Percentiles rank a stretch among this genome's conserved stretches.
phyloP scores from a whole-genome alignment of 1,140 invertebrate species.

The Geopemphigus sp. region DNA sequence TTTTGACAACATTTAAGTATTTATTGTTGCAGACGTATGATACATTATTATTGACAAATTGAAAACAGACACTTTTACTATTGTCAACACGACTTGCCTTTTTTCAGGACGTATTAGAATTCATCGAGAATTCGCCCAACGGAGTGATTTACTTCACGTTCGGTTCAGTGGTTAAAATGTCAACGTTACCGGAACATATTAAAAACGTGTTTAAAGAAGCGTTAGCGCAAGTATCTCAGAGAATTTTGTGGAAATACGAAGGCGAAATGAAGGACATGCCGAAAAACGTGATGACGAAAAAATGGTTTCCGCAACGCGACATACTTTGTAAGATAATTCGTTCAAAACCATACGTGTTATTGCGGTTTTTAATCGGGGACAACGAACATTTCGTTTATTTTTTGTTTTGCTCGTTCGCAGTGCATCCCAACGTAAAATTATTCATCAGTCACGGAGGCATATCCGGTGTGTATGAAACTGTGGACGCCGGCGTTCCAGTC shows the following conservation, averaged over 20 bases:
- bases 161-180: slow-evolving; percentile 57
- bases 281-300: slow-evolving; percentile 31
- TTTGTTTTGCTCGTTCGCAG: slow-evolving; percentile 56
- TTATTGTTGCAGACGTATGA: no score
- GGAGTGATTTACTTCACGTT: slow-evolving; percentile 70
- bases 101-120: slow-evolving; percentile 52
- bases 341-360: background rate
- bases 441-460: slow-evolving; percentile 73
- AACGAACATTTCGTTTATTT: background rate
- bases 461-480: slow-evolving; percentile 68
- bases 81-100: no score
- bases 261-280: slow-evolving; percentile 53
- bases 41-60: no score
- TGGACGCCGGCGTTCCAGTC: slow-evolving; percentile 68
- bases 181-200: slow-evolving; percentile 54
- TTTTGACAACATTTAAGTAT: no score
- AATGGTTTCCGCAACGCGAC: slow-evolving; percentile 51
- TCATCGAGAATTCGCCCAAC: slow-evolving; percentile 55
- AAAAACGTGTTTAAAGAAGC: slow-evolving; percentile 54
- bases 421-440: slow-evolving; percentile 65
- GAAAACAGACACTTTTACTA: no score
- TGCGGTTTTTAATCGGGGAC: background rate
- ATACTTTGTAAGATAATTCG: slow-evolving; percentile 47
- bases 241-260: slow-evolving; percentile 70
- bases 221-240: slow-evolving; percentile 58